Evolutionary conservation across 2,797 vertebrate genomes (phyloP).

Genomic region (Pyrrhura leucotis): DNA sequence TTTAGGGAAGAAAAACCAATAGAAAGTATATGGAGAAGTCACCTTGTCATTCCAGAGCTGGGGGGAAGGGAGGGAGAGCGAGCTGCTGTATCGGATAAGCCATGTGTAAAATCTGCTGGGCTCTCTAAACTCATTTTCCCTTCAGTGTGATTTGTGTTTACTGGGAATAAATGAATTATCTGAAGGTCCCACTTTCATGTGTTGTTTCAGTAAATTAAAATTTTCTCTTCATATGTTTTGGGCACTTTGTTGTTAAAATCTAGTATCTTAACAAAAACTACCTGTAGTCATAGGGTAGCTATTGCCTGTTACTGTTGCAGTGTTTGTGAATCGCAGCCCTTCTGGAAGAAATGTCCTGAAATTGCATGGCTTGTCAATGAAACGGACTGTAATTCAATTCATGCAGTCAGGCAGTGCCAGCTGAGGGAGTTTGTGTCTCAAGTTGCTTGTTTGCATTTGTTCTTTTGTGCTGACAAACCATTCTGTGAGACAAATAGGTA

Average conservation of each 20-base stretch:
- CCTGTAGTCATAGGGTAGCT: not conserved
- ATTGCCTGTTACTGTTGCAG: not conserved
- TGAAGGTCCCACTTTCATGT: not conserved
- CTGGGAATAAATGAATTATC: not conserved
- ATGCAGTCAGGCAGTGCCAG: not conserved
- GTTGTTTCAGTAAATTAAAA: not conserved
- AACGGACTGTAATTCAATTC: not conserved
- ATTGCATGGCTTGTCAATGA: not conserved
- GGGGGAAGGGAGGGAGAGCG: not conserved
- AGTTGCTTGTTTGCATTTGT: not conserved
- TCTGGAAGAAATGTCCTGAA: not conserved
- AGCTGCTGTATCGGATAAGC: not conserved
- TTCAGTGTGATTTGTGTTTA: not conserved
- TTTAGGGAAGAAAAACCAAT: not conserved
- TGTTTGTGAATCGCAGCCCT: not conserved
- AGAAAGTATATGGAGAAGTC: not conserved
- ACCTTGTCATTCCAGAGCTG: not conserved
- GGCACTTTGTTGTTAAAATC: not conserved
- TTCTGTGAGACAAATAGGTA: not conserved
- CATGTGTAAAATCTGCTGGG: not conserved
- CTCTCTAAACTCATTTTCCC: not conserved
- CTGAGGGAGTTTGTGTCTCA: not conserved
- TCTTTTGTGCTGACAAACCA: not conserved
- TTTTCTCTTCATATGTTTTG: not conserved
- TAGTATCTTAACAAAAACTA: not conserved